Base-by-base conservation (phyloP, 2,113 vertebrate species). In the Circaetus gallicus region DNA sequence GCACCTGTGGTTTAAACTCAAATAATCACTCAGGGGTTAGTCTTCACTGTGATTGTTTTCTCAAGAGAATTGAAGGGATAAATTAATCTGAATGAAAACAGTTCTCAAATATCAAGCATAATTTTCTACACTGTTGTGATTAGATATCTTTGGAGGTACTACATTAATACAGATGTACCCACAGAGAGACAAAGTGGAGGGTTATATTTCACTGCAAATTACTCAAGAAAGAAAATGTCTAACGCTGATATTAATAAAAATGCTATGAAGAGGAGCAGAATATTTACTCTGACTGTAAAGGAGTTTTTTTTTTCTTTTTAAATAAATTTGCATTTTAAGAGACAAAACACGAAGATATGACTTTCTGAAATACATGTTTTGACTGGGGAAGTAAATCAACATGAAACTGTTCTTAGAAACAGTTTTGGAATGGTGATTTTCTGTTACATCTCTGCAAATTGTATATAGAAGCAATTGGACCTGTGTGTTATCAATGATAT, bases 41-140 rank as follows among this genome's bases (percentile, higher is more conserved):
- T 83, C 52, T 96, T 92, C 56, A 72, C 70, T 71, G n/a, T 85
- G 62, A 83, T 71, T 86, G 36, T 95, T 96, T 97, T 86, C 73
- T 78, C 40, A 62, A 56, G 77, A 81, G 70, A 96, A 89, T 25
- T 77, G 43, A 94, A 91, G 22, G 26, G 58, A 78, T 86, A 90
- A 95, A 94, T 92, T 95, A 95, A 91, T 85, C 85, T 82, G 62
- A 96, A 83, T 71, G 67, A 93, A 97, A 96, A 82, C 80, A 89
- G 42, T 89, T 89, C 80, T 94, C 76, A 90, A 73, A 73, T 92
- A 97, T 87, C 59, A 92, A 71, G 50, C 28, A 43, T 71, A 58
- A 94, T 94, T 92, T 95, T 93, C 72, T 78, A 53, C 36, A 52
- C 28, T 53, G 36, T 86, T 84, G 47, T 53, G n/a, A 78, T 80